phyloP scores from a whole-genome alignment of 2,888 invertebrate species.

The Salticus scenicus region DNA sequence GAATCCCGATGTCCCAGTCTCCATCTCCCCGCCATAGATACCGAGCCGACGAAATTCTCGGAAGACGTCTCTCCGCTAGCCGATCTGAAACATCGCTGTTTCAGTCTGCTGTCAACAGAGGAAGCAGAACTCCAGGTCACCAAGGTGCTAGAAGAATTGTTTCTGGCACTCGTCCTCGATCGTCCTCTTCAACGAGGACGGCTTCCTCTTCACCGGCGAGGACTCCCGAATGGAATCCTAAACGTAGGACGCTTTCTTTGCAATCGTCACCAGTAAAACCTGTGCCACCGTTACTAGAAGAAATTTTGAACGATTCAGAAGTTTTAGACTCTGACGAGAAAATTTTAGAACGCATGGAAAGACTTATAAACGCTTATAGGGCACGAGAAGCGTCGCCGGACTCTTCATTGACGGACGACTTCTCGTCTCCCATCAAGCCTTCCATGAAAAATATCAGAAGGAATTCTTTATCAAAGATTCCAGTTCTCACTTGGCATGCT shows the following conservation, averaged over 20 bases:
- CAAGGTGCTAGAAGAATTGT: not conserved
- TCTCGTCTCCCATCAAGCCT: conserved; percentile 24
- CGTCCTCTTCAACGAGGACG: conserved; percentile 51
- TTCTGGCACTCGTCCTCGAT: conserved; percentile 21
- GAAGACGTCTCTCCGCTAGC: conserved; percentile 50
- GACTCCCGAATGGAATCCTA: conserved; percentile 51
- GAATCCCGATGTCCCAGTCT: conserved; percentile 57
- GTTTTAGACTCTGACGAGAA: conserved; percentile 63
- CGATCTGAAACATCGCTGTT: conserved; percentile 58
- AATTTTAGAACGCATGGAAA: conserved; percentile 57
- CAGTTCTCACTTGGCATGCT: conserved; percentile 55
- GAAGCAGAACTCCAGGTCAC: conserved; percentile 9
- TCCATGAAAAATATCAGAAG: conserved; percentile 40
- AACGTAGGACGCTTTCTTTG: conserved; percentile 46
- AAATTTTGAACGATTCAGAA: conserved; percentile 62
- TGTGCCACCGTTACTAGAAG: conserved; percentile 63
- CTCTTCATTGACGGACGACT: conserved; percentile 43
- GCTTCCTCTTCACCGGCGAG: conserved; percentile 51
- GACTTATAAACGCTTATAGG: conserved; percentile 63
- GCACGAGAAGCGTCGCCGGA: conserved; percentile 46
- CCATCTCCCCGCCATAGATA: conserved; percentile 55
- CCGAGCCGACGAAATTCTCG: not conserved
- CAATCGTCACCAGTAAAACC: conserved; percentile 62
- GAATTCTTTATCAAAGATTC: conserved; percentile 56
- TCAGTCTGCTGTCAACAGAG: conserved; percentile 34